phyloP scores from a whole-genome alignment of 2,113 vertebrate genomes.

The Leptobrachium leishanense region DNA sequence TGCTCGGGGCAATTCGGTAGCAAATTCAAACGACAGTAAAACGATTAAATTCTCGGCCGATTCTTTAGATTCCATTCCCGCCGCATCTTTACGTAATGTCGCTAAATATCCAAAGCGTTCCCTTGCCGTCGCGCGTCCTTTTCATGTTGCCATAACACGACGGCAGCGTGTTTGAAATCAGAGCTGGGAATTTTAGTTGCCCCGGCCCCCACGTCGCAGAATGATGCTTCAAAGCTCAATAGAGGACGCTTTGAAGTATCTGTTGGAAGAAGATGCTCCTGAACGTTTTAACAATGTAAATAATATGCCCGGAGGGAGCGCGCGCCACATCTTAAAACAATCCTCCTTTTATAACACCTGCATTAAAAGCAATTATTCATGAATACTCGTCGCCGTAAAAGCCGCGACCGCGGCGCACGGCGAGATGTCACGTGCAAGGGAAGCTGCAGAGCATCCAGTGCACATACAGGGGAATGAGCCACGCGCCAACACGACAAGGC shows the following conservation, averaged over 20 bases:
- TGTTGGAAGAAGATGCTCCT: slow-evolving; percentile 56
- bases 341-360: slow-evolving; percentile 43
- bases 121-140: slow-evolving; percentile 12
- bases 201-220: slow-evolving; percentile 23
- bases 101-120: slow-evolving; percentile 15
- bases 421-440: too few species aligned
- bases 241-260: slow-evolving; percentile 67
- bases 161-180: slow-evolving; percentile 57
- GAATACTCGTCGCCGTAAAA: slow-evolving; percentile 18
- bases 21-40: too few species aligned
- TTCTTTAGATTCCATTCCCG: too few species aligned
- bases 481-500: too few species aligned
- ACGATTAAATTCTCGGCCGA: too few species aligned
- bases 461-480: too few species aligned
- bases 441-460: too few species aligned
- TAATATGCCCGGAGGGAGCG: slow-evolving; percentile 62
- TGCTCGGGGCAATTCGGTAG: too few species aligned
- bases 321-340: slow-evolving; percentile 22
- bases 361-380: slow-evolving; percentile 20
- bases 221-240: slow-evolving; percentile 68
- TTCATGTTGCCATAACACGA: slow-evolving; percentile 24
- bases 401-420: too few species aligned
- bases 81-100: too few species aligned
- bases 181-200: slow-evolving; percentile 45
- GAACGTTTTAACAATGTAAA: slow-evolving; percentile 59